phyloP scores from a whole-genome alignment of 2,888 invertebrate species.

The Cancer borealis region DNA sequence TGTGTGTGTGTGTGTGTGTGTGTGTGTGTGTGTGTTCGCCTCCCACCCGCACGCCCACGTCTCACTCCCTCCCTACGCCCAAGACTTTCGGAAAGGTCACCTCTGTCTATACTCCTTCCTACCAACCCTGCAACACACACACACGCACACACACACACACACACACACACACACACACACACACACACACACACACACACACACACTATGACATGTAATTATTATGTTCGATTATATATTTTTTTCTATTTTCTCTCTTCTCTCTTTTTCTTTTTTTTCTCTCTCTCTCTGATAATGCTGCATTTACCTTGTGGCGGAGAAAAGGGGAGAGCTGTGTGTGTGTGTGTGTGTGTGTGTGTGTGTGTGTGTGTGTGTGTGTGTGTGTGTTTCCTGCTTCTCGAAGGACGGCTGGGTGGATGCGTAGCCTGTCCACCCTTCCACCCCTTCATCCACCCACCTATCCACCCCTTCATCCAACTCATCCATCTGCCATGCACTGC shows the following conservation, averaged over 20 bases:
- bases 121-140: background rate
- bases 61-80: background rate
- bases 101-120: background rate
- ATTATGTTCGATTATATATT: background rate
- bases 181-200: conserved; percentile 17
- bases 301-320: background rate
- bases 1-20: conserved; percentile 28
- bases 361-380: background rate
- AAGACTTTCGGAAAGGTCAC: conserved; percentile 1
- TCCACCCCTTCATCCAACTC: background rate
- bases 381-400: conserved; percentile 26
- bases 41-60: background rate
- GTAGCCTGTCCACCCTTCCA: background rate
- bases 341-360: conserved; percentile 2
- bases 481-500: background rate
- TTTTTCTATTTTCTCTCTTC: background rate
- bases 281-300: background rate
- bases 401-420: background rate
- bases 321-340: background rate
- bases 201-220: background rate
- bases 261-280: background rate
- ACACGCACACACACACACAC: conserved; percentile 24
- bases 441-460: background rate
- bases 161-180: conserved; percentile 37
- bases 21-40: background rate